These are phyloP conservation scores for Bombus turneri DNA, from an alignment of 1,140 invertebrate genomes.

Conservation along the genomic window DNA sequence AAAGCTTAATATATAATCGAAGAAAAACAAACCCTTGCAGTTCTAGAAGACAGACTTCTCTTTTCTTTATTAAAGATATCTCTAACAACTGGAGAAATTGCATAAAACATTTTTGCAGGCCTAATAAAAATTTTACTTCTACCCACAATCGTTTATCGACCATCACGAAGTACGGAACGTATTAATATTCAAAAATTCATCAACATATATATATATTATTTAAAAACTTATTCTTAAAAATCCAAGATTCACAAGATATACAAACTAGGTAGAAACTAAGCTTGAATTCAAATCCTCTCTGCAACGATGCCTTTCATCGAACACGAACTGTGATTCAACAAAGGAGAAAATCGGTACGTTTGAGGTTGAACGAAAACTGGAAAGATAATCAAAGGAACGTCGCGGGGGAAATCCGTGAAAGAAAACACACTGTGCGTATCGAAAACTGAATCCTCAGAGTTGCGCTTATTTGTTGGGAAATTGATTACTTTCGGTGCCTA, in stretches of 20 bases:
- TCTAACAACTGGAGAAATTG: not conserved
- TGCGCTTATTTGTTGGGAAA: not conserved
- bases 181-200: not conserved
- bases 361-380: not conserved
- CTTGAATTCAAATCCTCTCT: not conserved
- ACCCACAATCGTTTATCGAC: not conserved
- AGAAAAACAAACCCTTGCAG: no score
- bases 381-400: not conserved
- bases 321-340: not conserved
- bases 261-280: not conserved
- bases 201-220: no score
- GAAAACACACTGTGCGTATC: not conserved
- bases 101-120: not conserved
- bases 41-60: not conserved
- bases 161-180: not conserved
- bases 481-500: conserved; percentile 20
- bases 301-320: not conserved
- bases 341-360: not conserved
- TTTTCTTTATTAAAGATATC: not conserved
- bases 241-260: not conserved
- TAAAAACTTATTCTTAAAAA: no score
- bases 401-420: no score
- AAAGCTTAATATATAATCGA: not conserved
- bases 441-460: not conserved
- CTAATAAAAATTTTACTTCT: not conserved